Conservation (phyloP, 2,888 invertebrate species). For the Charanyca ferruginea region DNA sequence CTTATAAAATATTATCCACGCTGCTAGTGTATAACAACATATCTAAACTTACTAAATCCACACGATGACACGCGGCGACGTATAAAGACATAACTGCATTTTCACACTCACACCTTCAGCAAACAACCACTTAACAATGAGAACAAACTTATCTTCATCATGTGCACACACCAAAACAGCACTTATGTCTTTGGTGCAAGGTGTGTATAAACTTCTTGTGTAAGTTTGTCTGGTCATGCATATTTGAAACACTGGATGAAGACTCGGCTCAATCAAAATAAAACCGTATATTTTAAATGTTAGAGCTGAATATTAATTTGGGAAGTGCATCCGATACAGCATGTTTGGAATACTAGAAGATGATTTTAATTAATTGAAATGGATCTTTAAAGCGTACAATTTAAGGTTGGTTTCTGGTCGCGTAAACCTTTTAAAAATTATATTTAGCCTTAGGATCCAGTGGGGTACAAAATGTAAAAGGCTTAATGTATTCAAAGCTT, state of each 20-base stretch:
- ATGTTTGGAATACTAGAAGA: constrained; percentile 13
- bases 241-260: constrained; percentile 22
- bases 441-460: constrained; percentile 52
- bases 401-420: constrained; percentile 39
- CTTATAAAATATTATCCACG: constrained; percentile 2
- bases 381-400: background rate
- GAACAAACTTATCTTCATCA: background rate
- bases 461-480: constrained; percentile 58
- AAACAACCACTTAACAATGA: constrained; percentile 47
- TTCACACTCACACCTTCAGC: constrained; percentile 53
- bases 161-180: background rate
- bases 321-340: constrained; percentile 7
- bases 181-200: background rate
- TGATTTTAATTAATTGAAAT: constrained; percentile 12
- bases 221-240: constrained; percentile 27
- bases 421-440: constrained; percentile 34
- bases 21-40: constrained; percentile 12
- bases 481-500: constrained; percentile 66
- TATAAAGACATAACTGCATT: constrained; percentile 62
- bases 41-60: constrained; percentile 25
- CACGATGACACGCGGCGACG: constrained; percentile 36
- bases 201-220: background rate
- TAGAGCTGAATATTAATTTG: constrained; percentile 20
- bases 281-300: background rate
- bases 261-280: constrained; percentile 18